Base-by-base conservation (phyloP, 2,888 invertebrate genomes). In the Sinotaia quadrata region DNA sequence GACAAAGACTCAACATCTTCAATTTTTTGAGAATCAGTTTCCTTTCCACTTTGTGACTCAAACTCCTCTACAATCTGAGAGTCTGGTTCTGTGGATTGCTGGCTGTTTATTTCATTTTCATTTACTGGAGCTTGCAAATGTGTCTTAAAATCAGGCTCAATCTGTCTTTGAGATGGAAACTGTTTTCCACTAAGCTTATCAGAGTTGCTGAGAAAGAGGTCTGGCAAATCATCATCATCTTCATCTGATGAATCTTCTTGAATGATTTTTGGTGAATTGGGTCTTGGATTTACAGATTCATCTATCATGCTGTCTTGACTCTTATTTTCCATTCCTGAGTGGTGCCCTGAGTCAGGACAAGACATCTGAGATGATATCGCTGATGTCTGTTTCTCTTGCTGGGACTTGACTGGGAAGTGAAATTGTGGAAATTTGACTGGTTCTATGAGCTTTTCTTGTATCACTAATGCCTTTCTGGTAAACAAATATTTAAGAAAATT, bases 401-500 rank as follows among this genome's bases (percentile, higher is more conserved):
- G 29, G 34, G 34, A 57, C n/a, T 31, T 36, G 24, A 27, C 34
- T 36, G 52, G 37, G 18, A n/a, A 49, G 37, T 15, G 24, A 0
- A 37, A 41, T 31, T 41, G 59, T 10, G 65, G 62, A 21, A 51
- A 44, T 51, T 51, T 61, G 31, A 47, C 49, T 34, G 63, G 18
- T n/a, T 62, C 31, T 21, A 67, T 58, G n/a, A 73, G 47, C 44
- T 60, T 67, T 29, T 69, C 69, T 63, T 80, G 76, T 27, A 82
- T 72, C 15, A 78, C 71, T 58, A 73, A 74, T 7, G 79, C 80
- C 71, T 80, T 82, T 57, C 82, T 82, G 73, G 12, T 67, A 57
- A 44, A 60, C n/a, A 44, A 56, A 49, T n/a, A 56, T n/a, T 33
- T n/a, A n/a, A n/a, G n/a, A n/a, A n/a, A n/a, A n/a, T n/a, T n/a